These are phyloP conservation scores for Pseudomyrmex gracilis DNA, from an alignment of 1,140 invertebrate species.

Conservation along the genomic window DNA sequence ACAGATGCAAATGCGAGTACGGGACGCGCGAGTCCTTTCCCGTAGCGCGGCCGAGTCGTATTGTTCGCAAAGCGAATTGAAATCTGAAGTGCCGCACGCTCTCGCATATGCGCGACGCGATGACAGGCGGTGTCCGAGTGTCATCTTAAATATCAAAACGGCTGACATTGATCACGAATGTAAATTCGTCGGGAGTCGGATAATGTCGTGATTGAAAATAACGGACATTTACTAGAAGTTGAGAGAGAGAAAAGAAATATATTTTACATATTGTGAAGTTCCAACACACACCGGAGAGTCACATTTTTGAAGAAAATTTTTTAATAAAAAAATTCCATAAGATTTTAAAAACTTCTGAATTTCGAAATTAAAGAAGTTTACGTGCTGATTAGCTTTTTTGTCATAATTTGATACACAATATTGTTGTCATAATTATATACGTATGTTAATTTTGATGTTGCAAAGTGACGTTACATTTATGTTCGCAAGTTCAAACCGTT, in stretches of 20 bases:
- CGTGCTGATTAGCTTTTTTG: too few species aligned
- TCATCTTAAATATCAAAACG: constrained; percentile 45
- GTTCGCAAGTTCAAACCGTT: constrained; percentile 34
- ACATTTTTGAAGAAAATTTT: too few species aligned
- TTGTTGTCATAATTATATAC: too few species aligned
- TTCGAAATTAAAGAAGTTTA: too few species aligned
- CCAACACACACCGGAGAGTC: too few species aligned
- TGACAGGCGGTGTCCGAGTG: constrained; percentile 39
- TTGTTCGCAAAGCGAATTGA: constrained; percentile 78
- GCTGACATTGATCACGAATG: constrained; percentile 41
- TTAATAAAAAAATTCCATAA: too few species aligned
- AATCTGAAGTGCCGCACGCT: constrained; percentile 76
- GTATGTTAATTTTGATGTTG: too few species aligned
- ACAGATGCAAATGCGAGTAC: constrained; percentile 84
- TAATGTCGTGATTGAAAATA: not conserved
- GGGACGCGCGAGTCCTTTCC: constrained; percentile 66
- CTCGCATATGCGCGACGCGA: constrained; percentile 63
- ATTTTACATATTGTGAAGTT: not conserved
- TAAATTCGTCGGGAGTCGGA: constrained; percentile 52
- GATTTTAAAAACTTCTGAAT: too few species aligned
- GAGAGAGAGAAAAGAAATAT: not conserved
- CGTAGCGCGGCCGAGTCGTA: constrained; percentile 67
- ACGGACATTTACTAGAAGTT: not conserved
- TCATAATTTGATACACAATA: too few species aligned
- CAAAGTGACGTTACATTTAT: too few species aligned